Evolutionary conservation across 2,113 vertebrate genomes (phyloP), one percentile per base, ranked within the genome.

Genomic region (Halichoerus grypus): DNA sequence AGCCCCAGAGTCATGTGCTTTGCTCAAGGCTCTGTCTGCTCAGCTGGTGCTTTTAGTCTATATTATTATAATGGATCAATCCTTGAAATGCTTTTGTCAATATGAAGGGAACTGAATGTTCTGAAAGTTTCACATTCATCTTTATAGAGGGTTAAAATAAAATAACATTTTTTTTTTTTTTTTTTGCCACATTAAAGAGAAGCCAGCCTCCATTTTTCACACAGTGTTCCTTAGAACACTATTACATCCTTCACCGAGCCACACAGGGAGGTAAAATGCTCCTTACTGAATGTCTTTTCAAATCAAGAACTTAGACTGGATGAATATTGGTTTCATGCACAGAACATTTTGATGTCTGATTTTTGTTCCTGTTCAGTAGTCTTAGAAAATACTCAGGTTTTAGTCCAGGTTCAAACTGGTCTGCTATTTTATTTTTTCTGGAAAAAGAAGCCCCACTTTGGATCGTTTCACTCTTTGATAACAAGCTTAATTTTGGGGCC

Each of bases 331-430:
- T 85, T 96, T 93, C 16, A 42, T 61, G 95, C 67, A 51, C 63
- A 81, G 80, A 55, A 46, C 14, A 28, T 92, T 81, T 53, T 65
- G 59, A 59, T 63, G 42, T 92, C 80, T 90, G 42, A 72, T 69
- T 91, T 91, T 94, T 94, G 74, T 95, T 94, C 39, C 63, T 65
- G n/a, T 72, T 88, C 51, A 14, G 31, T 39, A 26, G 42, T 92
- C 95, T 91, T 81, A 72, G 91, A 96, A 97, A 97, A 94, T 36
- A 94, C 8, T 81, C n/a, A 67, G 95, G 53, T 88, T 92, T 49
- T 83, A 95, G 51, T 76, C 90, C 88, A 72, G 88, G 65, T 93
- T 95, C 84, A 81, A 55, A 77, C n/a, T 96, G 63, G 13, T 84
- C 67, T 81, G 15, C 39, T 65, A 21, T 55, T 93, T 46, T 72